Evolutionary conservation across 2,888 invertebrate genomes (phyloP).

Genomic region (Sarcophaga rosellei): DNA sequence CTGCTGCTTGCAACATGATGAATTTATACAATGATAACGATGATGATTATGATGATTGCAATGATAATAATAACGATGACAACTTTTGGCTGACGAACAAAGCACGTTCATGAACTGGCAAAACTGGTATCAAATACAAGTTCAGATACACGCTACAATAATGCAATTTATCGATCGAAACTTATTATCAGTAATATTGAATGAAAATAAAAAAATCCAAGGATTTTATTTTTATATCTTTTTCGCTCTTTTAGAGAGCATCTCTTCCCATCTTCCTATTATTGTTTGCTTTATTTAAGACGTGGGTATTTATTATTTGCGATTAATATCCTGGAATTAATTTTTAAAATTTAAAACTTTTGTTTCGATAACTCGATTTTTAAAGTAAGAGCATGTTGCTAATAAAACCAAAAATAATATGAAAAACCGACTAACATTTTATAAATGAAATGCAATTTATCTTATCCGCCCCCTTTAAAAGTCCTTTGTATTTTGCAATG

Average conservation of each 20-base stretch:
- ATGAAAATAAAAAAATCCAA: too few species aligned
- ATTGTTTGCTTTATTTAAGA: background rate
- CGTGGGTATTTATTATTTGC: too few species aligned
- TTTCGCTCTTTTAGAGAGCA: too few species aligned
- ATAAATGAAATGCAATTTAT: constrained; percentile 63
- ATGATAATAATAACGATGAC: background rate
- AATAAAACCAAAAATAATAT: too few species aligned
- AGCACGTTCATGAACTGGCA: background rate
- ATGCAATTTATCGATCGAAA: background rate
- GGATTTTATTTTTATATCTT: too few species aligned
- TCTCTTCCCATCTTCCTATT: background rate
- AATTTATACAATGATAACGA: constrained; percentile 41
- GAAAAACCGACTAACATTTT: background rate
- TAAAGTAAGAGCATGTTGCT: too few species aligned
- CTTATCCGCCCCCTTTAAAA: constrained; percentile 44
- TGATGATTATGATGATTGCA: constrained; percentile 21
- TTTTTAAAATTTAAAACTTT: too few species aligned
- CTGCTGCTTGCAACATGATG: constrained; percentile 53
- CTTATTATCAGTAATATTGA: too few species aligned
- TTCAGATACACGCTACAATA: constrained; percentile 15
- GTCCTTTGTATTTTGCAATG: constrained; percentile 47
- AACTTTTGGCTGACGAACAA: constrained; percentile 46
- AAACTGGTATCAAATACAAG: background rate
- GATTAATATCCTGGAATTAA: too few species aligned
- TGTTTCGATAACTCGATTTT: too few species aligned